Evolutionary conservation across 2,113 vertebrate genomes (phyloP).

Genomic region (Raja brachyura): DNA sequence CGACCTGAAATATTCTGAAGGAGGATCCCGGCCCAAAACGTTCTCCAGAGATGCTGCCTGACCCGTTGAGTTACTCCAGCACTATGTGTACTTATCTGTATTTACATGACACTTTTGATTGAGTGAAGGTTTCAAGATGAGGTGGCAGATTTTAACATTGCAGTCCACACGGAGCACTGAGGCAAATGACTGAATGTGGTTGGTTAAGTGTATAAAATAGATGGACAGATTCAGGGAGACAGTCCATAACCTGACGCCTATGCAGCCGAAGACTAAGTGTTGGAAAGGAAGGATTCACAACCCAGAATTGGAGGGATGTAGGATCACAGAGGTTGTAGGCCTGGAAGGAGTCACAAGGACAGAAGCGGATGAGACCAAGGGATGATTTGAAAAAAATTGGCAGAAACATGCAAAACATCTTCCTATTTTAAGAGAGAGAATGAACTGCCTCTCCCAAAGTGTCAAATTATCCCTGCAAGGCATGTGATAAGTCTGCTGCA

Average conservation of each 20-base stretch:
- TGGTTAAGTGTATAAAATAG: background rate
- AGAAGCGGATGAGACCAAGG: background rate
- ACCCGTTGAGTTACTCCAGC: too few species aligned
- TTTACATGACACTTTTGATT: background rate
- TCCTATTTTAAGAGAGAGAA: background rate
- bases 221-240: background rate
- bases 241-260: too few species aligned
- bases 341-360: too few species aligned
- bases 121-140: background rate
- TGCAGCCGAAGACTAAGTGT: too few species aligned
- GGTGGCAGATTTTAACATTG: background rate
- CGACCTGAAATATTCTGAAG: too few species aligned
- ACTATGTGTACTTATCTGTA: too few species aligned
- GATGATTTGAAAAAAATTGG: too few species aligned
- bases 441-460: background rate
- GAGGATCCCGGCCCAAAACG: too few species aligned
- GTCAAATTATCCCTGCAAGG: background rate
- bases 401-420: background rate
- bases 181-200: background rate
- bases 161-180: background rate
- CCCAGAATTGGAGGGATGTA: too few species aligned
- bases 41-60: too few species aligned
- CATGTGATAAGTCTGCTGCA: background rate
- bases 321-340: too few species aligned
- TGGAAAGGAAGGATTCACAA: background rate